Evolutionary conservation across 92 coral and sea anemone species (phyloP).

Genomic region (Galaxea fascicularis): DNA sequence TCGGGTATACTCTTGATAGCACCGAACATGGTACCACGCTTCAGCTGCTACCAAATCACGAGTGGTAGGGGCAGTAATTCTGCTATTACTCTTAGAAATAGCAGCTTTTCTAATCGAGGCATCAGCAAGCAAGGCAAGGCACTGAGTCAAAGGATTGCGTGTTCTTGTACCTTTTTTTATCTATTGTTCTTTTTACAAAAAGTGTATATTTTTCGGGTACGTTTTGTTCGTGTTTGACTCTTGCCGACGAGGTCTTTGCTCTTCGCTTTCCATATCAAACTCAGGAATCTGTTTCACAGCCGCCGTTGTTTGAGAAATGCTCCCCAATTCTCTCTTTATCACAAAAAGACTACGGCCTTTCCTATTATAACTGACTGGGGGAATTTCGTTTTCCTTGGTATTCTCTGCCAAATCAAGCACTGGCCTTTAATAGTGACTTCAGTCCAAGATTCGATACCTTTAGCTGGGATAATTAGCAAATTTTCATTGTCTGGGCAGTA

Average conservation of each 20-base stretch:
- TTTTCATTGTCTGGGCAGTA: neutral
- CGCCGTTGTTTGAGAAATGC: conserved; percentile 23
- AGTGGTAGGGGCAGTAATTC: conserved; percentile 10
- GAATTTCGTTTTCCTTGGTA: conserved; percentile 35
- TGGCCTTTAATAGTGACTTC: conserved; percentile 1
- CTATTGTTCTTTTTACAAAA: neutral
- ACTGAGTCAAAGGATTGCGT: neutral
- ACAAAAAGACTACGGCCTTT: conserved; percentile 50
- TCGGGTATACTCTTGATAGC: neutral
- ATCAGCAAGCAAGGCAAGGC: neutral
- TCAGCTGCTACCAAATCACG: neutral
- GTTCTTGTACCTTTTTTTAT: neutral
- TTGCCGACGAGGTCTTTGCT: conserved; percentile 35
- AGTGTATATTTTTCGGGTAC: neutral
- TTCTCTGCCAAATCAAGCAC: conserved; percentile 46
- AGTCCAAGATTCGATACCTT: neutral
- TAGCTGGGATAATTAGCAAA: neutral
- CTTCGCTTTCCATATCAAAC: conserved; percentile 14
- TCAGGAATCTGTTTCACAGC: conserved; percentile 14
- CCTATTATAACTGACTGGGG: conserved; percentile 32
- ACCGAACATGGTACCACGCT: neutral
- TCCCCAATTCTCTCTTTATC: conserved; percentile 38
- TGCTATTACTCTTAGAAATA: conserved; percentile 2
- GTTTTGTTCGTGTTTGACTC: conserved; percentile 1
- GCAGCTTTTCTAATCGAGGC: conserved; percentile 13